Conservation (phyloP, 92 coral and sea anemone species). For the Epizoanthus scotinus region DNA sequence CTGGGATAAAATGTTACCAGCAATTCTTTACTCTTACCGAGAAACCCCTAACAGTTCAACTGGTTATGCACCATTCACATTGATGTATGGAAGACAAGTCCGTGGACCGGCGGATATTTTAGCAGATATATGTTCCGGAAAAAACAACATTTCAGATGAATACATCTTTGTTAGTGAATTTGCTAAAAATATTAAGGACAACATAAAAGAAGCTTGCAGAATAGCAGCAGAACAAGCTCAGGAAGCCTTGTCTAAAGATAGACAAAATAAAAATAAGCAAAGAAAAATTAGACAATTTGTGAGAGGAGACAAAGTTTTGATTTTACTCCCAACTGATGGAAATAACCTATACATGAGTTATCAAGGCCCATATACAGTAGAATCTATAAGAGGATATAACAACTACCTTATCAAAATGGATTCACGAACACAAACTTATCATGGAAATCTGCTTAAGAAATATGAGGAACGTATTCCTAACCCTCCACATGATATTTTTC, state of each 20-base stretch:
- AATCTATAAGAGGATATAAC: neutral
- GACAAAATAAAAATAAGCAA: neutral
- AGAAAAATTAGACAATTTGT: conserved; percentile 8
- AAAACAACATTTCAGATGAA: conserved; percentile 11
- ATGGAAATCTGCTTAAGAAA: conserved; percentile 10
- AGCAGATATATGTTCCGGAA: conserved; percentile 1
- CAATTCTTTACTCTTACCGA: neutral
- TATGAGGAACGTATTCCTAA: conserved; percentile 1
- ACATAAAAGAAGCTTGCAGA: neutral
- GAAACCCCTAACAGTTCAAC: conserved; percentile 2
- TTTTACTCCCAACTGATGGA: neutral
- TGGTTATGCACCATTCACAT: conserved; percentile 5
- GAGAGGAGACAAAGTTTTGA: conserved; percentile 11
- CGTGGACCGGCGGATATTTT: conserved; percentile 8
- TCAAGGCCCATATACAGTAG: conserved; percentile 13
- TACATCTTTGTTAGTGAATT: conserved; percentile 1
- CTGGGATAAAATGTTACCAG: neutral
- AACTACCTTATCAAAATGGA: conserved; percentile 2
- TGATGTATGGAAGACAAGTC: conserved; percentile 5
- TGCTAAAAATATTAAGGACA: neutral
- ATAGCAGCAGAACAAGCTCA: neutral
- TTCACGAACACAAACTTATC: conserved; percentile 5
- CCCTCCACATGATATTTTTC: conserved; percentile 2
- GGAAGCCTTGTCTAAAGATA: neutral
- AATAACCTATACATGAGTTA: conserved; percentile 10